Evolutionary conservation across 1,140 invertebrate species (phyloP).

Genomic region (silkworm (Bombyx mori)): DNA sequence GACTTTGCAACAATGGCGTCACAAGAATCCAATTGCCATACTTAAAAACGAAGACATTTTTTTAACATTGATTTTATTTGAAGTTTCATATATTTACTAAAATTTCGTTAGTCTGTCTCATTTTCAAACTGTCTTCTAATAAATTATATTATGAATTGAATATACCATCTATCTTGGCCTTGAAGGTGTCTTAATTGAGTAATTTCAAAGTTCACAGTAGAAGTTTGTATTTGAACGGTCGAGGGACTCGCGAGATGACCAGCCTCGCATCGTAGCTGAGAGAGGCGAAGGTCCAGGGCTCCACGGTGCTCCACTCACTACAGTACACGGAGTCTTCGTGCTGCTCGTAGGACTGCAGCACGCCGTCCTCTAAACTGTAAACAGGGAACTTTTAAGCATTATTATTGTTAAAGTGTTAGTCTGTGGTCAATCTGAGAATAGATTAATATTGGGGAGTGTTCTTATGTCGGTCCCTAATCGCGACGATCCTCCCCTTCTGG

Average conservation of each 20-base stretch:
- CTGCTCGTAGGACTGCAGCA: constrained; percentile 92
- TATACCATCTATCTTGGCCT: not conserved
- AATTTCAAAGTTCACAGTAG: constrained; percentile 70
- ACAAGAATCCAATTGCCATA: no score
- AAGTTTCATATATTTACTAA: not conserved
- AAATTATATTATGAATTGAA: no score
- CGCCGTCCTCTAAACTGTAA: constrained; percentile 80
- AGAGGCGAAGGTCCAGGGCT: constrained; percentile 98
- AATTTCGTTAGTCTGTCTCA: not conserved
- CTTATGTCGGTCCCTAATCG: no score
- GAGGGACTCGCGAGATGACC: constrained; percentile 92
- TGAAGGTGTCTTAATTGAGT: not conserved
- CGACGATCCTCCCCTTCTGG: no score
- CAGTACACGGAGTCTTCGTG: constrained; percentile 99
- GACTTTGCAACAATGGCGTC: no score
- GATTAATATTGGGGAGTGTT: no score
- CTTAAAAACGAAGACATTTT: no score
- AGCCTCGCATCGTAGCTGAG: constrained; percentile 96
- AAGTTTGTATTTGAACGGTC: constrained; percentile 93
- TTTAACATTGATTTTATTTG: not conserved
- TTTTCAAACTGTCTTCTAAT: not conserved
- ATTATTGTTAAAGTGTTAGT: not conserved
- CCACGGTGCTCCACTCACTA: constrained; percentile 95
- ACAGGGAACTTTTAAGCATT: not conserved
- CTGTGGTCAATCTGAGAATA: no score